Evolutionary conservation across 2,797 vertebrate species (phyloP), one percentile per base, ranked within the genome.

Genomic region (Danio aesculapii): DNA sequence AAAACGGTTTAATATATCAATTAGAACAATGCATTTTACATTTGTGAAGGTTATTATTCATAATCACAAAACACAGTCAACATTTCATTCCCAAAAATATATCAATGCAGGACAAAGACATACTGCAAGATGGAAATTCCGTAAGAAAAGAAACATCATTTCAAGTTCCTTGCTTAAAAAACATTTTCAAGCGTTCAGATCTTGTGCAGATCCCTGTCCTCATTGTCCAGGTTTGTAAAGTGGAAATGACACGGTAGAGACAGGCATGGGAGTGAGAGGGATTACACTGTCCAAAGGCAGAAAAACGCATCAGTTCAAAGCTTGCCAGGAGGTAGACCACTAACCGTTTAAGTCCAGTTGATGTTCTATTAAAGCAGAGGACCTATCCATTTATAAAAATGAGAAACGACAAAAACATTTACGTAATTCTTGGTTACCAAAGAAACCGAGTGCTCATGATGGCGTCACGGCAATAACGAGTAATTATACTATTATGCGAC

Each of bases 61-160:
- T 63, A 72, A 55, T 70, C 77, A 70, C 77, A 79, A 79, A 79
- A 79, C 76, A 70, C 66, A 1, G 44, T 69, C 77, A 79, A 79
- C 78, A 92, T 90, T 92, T 92, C 91, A 92, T 90, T 88, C 86
- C 90, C 89, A 90, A 91, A 93, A 89, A 91, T 90, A 91, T 82
- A 86, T 75, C 77, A 90, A 95, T 90, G 93, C 86, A 93, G 91
- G 88, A 95, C 94, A 93, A 94, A 96, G 95, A 93, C 96, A 71
- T 71, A 53, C 49, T 92, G 92, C 90, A 92, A 86, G 91, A 91
- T 93, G 93, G 93, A 94, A 92, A 92, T 92, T 93, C 95, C 91
- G 93, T 96, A 94, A 95, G 94, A 94, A 95, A 94, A 94, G 96
- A 97, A 98, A 97, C 91, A 97, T 95, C 94, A 93, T 96, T 97